A percentile compares a stretch with the other conserved stretches of the same genome.
These are phyloP conservation scores for Geotrypetes seraphini DNA, from an alignment of 2,797 vertebrate species.

Conservation along the genomic window DNA sequence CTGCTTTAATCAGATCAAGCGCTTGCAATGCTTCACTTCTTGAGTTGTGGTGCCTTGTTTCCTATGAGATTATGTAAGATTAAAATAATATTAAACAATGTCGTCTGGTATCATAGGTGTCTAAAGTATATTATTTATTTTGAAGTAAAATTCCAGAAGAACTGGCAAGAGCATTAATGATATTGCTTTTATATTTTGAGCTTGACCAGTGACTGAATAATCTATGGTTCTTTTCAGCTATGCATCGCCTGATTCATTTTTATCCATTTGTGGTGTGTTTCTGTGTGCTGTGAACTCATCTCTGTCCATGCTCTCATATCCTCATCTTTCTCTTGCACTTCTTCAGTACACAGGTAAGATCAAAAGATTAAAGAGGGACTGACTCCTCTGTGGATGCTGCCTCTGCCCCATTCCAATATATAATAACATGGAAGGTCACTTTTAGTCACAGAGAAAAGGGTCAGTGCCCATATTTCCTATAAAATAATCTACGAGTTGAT, in stretches of 20 bases:
- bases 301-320: conserved; percentile 49
- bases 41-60: background rate
- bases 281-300: conserved; percentile 54
- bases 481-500: too few relatives aligned
- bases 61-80: background rate
- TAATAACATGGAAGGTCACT: too few relatives aligned
- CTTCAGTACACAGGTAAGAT: conserved; percentile 51
- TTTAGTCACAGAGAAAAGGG: too few relatives aligned
- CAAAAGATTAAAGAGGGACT: too few relatives aligned
- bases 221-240: conserved; percentile 55
- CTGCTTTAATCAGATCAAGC: background rate
- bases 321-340: conserved; percentile 47
- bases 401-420: too few relatives aligned
- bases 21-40: background rate
- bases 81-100: background rate
- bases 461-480: too few relatives aligned
- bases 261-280: conserved; percentile 57
- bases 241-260: conserved; percentile 45
- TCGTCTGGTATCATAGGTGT: background rate
- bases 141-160: background rate
- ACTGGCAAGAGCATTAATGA: conserved; percentile 2
- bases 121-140: too few relatives aligned
- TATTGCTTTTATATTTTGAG: conserved; percentile 19
- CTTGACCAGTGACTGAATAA: conserved; percentile 28
- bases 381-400: too few relatives aligned